Evolutionary conservation across 2,797 vertebrate genomes (phyloP).

Genomic region (Streptopelia turtur): DNA sequence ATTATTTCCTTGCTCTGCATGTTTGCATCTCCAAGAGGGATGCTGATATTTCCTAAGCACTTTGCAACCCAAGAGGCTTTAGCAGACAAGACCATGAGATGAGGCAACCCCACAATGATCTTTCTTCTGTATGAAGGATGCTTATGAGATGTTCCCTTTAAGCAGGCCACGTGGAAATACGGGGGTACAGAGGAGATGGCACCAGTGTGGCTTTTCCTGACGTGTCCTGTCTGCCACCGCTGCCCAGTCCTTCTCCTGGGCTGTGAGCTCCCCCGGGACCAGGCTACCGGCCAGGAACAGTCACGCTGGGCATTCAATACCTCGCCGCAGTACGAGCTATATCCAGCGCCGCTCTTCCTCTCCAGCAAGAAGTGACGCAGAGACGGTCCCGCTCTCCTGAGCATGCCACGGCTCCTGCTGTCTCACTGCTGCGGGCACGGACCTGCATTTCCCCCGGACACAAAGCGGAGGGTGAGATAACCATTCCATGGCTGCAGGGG

Average conservation of each 20-base stretch:
- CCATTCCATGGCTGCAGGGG: neutral
- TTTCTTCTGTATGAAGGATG: neutral
- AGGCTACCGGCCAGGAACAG: neutral
- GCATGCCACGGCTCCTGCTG: constrained; percentile 49
- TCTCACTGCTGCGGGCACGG: neutral
- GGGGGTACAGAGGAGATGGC: neutral
- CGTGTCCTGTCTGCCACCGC: fast-evolving
- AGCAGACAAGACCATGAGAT: neutral
- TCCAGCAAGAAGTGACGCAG: constrained; percentile 25
- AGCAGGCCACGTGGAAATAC: neutral
- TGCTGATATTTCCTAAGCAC: neutral
- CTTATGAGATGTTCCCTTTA: neutral
- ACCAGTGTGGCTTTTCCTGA: neutral
- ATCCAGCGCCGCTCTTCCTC: neutral
- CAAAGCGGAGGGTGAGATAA: neutral
- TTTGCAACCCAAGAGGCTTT: neutral
- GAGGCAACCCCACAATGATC: neutral
- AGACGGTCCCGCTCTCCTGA: neutral
- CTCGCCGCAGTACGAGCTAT: neutral
- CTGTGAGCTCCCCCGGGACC: neutral
- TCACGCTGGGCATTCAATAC: constrained; percentile 4
- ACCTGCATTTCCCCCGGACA: neutral
- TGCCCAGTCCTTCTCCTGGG: neutral
- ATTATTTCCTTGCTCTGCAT: neutral
- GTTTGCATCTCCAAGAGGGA: neutral